These are phyloP conservation scores for Pelodiscus sinensis DNA, from an alignment of 2,113 vertebrate genomes.

Conservation along the genomic window DNA sequence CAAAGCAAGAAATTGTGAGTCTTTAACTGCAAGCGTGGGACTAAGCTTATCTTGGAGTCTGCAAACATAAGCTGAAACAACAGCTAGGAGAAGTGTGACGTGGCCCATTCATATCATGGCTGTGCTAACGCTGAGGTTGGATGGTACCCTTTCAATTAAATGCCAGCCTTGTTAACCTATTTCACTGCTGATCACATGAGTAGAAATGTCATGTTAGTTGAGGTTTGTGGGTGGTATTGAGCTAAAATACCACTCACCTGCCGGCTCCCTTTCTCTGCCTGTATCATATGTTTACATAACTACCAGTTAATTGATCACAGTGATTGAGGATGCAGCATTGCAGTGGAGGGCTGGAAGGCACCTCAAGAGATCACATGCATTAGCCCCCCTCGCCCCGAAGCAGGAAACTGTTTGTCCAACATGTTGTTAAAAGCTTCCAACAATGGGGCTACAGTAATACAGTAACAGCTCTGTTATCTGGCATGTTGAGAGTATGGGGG, in stretches of 20 bases:
- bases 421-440: background rate
- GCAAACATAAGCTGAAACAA: background rate
- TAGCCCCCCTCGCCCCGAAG: too few relatives aligned
- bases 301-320: background rate
- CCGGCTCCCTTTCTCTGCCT: background rate
- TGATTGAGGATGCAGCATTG: background rate
- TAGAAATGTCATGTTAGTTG: background rate
- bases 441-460: background rate
- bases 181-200: background rate
- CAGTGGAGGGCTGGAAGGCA: background rate
- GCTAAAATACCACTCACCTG: background rate
- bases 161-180: background rate
- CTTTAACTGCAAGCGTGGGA: background rate
- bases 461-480: too few relatives aligned
- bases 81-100: background rate
- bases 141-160: background rate
- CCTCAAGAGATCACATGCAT: background rate
- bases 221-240: background rate
- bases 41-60: background rate
- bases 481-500: too few relatives aligned
- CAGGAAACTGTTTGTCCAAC: background rate
- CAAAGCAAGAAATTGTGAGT: background rate
- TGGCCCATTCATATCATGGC: background rate
- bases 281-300: background rate
- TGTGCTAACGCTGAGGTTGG: background rate